Evolutionary conservation across 1,140 invertebrate genomes (phyloP).

Genomic region (Leptinotarsa lineolata): DNA sequence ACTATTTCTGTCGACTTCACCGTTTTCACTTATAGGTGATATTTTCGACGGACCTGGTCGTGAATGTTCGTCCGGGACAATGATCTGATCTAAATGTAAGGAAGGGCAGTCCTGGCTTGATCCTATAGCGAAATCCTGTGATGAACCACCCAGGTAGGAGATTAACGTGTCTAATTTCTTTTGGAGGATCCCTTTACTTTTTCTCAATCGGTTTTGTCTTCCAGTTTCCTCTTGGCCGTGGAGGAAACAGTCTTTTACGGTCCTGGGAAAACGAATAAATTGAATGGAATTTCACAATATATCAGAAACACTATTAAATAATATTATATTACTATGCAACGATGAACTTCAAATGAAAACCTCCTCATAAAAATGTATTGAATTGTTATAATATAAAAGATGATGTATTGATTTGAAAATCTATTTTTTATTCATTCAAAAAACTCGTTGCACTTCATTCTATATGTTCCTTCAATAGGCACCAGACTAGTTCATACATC

Average conservation of each 20-base stretch:
- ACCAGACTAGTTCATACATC: too few species aligned
- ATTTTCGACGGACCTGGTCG: conserved; percentile 23
- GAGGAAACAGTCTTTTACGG: conserved; percentile 68
- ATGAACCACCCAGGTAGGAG: conserved; percentile 45
- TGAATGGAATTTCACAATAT: too few species aligned
- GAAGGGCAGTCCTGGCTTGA: conserved; percentile 46
- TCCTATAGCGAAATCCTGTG: conserved; percentile 46
- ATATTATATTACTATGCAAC: too few species aligned
- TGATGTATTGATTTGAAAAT: too few species aligned
- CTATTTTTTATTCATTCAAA: too few species aligned
- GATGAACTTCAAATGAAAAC: too few species aligned
- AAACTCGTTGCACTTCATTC: too few species aligned
- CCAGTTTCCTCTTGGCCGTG: conserved; percentile 61
- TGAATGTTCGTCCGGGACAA: conserved; percentile 42
- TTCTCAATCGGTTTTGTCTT: conserved; percentile 25
- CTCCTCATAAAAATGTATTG: too few species aligned
- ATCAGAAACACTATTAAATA: too few species aligned
- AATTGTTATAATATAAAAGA: too few species aligned
- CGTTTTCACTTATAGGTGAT: conserved; percentile 7
- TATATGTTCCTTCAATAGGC: too few species aligned
- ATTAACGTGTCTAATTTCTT: conserved; percentile 46
- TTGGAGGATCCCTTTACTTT: conserved; percentile 28
- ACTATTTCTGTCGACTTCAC: background rate
- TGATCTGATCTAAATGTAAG: conserved; percentile 45
- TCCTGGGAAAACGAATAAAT: conserved; percentile 55